Percentiles rank a stretch among this genome's conserved stretches.
phyloP scores from a whole-genome alignment of 2,888 invertebrate genomes.

The Clunio marinus region DNA sequence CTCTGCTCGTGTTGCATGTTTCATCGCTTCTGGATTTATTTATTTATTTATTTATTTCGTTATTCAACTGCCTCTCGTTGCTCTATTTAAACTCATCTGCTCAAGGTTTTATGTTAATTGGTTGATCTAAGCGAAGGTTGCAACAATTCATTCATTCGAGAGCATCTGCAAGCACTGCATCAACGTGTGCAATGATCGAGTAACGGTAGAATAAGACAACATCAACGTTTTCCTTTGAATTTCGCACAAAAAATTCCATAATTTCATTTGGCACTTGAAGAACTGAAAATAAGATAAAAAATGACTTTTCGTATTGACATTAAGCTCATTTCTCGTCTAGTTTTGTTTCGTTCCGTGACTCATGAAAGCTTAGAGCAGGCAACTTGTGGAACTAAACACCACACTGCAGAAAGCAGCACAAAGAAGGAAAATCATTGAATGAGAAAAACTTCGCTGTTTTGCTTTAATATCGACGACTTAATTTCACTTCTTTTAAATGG shows the following conservation, averaged over 20 bases:
- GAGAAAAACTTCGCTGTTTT: not conserved
- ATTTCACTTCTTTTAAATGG: too few relatives aligned
- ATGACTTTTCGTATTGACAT: conserved; percentile 13
- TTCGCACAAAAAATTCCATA: conserved; percentile 4
- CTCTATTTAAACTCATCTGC: conserved; percentile 10
- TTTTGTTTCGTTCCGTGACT: not conserved
- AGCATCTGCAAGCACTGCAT: not conserved
- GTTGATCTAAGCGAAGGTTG: not conserved
- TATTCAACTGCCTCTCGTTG: too few relatives aligned
- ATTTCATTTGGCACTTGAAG: not conserved
- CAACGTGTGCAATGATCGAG: not conserved
- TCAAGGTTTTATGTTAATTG: conserved; percentile 18
- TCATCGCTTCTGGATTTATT: conserved; percentile 10
- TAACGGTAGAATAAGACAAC: conserved; percentile 17
- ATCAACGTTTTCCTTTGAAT: conserved; percentile 23
- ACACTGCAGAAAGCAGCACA: too few relatives aligned
- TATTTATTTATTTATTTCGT: not conserved
- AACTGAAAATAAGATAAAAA: not conserved
- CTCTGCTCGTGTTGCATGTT: not conserved
- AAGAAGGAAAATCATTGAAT: not conserved
- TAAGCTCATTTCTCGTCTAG: conserved; percentile 8
- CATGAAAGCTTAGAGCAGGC: not conserved
- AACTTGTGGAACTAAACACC: conserved; percentile 5
- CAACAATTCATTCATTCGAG: not conserved
- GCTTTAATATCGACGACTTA: not conserved